Evolutionary conservation across 1,140 invertebrate genomes (phyloP).

Genomic region (Leptinotarsa lineolata): DNA sequence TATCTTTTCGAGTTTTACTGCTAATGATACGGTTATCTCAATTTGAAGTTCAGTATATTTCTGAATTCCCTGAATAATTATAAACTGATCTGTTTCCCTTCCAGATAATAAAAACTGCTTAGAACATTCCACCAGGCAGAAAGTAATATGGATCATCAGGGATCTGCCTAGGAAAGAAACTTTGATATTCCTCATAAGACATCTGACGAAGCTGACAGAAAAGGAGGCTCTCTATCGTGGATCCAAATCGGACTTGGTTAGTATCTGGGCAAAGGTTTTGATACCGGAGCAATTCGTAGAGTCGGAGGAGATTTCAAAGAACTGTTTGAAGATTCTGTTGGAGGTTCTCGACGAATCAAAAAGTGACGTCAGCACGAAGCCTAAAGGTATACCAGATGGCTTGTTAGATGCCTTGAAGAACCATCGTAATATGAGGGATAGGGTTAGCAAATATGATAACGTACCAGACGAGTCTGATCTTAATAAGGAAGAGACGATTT

Average conservation of each 20-base stretch:
- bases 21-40: too few species aligned
- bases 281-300: constrained; percentile 28
- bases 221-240: constrained; percentile 56
- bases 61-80: neutral
- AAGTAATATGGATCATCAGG: constrained; percentile 27
- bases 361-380: constrained; percentile 24
- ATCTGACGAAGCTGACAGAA: constrained; percentile 85
- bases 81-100: constrained; percentile 11
- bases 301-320: constrained; percentile 25
- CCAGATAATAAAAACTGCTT: constrained; percentile 32
- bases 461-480: constrained; percentile 27
- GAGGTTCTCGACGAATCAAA: constrained; percentile 33
- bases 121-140: constrained; percentile 27
- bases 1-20: too few species aligned
- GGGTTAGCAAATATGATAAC: constrained; percentile 43
- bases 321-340: constrained; percentile 32
- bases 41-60: too few species aligned
- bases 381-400: constrained; percentile 16
- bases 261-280: constrained; percentile 32
- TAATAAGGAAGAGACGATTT: constrained; percentile 35
- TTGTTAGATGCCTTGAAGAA: constrained; percentile 34
- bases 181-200: constrained; percentile 88
- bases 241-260: constrained; percentile 30
- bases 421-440: constrained; percentile 32
- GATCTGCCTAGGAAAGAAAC: constrained; percentile 64